A percentile compares a stretch with the other conserved stretches of the same genome.
These are phyloP conservation scores for Oryctes rhinoceros DNA, from an alignment of 1,140 invertebrate species.

Conservation along the genomic window DNA sequence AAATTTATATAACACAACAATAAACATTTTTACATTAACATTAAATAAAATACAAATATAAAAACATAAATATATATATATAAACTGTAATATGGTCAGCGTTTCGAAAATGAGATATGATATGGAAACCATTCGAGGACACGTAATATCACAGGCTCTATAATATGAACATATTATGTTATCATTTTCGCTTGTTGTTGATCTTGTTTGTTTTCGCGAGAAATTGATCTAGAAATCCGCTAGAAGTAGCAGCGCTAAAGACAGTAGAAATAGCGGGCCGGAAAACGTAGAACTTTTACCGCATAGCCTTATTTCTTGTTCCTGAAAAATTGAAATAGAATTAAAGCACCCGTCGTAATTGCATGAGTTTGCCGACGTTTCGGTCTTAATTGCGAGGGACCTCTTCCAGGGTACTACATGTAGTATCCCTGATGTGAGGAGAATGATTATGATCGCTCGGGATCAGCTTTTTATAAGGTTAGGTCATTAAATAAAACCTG, in stretches of 20 bases:
- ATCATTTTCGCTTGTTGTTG: not conserved
- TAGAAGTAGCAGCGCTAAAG: slow-evolving; percentile 3
- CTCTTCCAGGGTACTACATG: too few species aligned
- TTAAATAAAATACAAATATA: not conserved
- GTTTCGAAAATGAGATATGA: slow-evolving; percentile 6
- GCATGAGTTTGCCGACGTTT: too few species aligned
- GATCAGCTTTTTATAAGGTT: too few species aligned
- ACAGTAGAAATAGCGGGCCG: not conserved
- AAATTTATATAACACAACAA: not conserved
- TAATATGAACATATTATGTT: not conserved
- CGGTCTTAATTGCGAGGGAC: too few species aligned
- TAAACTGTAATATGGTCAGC: not conserved
- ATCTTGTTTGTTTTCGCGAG: not conserved
- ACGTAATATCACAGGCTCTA: slow-evolving; percentile 9
- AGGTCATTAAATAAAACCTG: too few species aligned
- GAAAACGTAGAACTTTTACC: slow-evolving; percentile 47
- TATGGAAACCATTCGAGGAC: slow-evolving; percentile 9
- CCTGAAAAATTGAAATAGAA: slow-evolving; percentile 44
- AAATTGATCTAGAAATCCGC: slow-evolving; percentile 6
- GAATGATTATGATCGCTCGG: too few species aligned
- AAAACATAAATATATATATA: not conserved
- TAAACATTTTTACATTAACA: not conserved
- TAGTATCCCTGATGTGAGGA: too few species aligned
- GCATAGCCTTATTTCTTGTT: slow-evolving; percentile 57
- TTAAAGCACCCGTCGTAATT: too few species aligned